Evolutionary conservation across 2,113 vertebrate species (phyloP).

Genomic region (Leiothrix lutea): DNA sequence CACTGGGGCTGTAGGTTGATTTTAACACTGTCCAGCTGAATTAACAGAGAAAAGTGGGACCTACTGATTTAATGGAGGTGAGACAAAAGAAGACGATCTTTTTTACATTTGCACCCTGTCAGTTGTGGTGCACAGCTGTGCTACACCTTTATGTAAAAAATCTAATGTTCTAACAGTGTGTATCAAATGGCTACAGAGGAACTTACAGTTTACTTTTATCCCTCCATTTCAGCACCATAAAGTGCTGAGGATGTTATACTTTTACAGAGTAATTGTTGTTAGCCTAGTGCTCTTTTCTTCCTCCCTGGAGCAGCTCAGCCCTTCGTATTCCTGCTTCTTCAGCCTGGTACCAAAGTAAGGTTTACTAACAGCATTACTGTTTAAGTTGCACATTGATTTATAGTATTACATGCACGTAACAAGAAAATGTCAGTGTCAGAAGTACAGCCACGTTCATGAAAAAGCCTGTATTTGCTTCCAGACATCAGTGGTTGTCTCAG

Average conservation of each 20-base stretch:
- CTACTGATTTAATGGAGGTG: background rate
- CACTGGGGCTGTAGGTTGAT: background rate
- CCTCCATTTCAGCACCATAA: background rate
- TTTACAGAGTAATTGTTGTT: background rate
- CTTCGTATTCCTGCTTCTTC: background rate
- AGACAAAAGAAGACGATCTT: background rate
- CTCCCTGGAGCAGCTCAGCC: background rate
- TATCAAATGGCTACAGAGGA: background rate
- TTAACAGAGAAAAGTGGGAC: background rate
- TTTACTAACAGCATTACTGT: background rate
- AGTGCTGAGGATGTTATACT: background rate
- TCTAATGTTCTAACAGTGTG: background rate
- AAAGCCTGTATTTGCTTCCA: background rate
- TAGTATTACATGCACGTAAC: accelerated
- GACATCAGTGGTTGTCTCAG: background rate
- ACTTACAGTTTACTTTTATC: background rate
- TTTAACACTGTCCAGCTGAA: background rate
- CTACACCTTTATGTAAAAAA: background rate
- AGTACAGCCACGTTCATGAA: background rate
- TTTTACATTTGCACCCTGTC: background rate
- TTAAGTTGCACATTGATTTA: background rate
- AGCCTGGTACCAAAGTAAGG: background rate
- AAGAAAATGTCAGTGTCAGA: background rate
- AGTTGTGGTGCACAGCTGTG: background rate
- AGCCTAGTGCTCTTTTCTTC: background rate